phyloP scores from a whole-genome alignment of 1,140 invertebrate genomes.

The Drosophila kanapiae region DNA sequence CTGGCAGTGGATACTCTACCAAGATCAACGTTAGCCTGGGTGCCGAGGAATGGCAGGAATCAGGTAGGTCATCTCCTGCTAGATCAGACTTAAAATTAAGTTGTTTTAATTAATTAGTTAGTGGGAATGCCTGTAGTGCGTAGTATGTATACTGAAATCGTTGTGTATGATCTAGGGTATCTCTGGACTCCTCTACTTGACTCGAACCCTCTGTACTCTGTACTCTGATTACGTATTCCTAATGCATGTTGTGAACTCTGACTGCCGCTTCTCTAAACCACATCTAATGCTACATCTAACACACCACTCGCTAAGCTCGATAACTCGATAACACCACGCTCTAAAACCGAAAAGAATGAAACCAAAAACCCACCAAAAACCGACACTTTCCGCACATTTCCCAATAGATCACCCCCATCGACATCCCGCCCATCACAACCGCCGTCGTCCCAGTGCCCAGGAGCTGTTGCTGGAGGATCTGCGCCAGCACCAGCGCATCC shows the following conservation, averaged over 20 bases:
- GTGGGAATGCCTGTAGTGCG: conserved; percentile 62
- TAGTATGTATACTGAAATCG: conserved; percentile 38
- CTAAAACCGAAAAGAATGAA: conserved; percentile 43
- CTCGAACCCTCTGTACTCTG: conserved; percentile 50
- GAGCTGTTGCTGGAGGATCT: conserved; percentile 75
- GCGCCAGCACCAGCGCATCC: conserved; percentile 74
- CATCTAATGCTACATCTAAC: conserved; percentile 53
- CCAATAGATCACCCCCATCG: conserved; percentile 41
- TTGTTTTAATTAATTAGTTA: conserved; percentile 37
- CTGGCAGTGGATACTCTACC: conserved; percentile 86
- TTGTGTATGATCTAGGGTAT: conserved; percentile 47
- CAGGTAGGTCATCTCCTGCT: conserved; percentile 62
- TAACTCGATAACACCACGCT: conserved; percentile 32
- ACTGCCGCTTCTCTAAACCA: conserved; percentile 47
- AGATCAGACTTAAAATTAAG: background rate
- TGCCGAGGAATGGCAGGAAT: conserved; percentile 66
- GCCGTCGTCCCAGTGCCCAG: conserved; percentile 67
- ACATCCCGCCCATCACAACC: conserved; percentile 9
- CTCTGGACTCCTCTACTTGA: conserved; percentile 77
- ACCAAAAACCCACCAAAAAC: conserved; percentile 64
- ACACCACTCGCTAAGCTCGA: conserved; percentile 47
- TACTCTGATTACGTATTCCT: conserved; percentile 41
- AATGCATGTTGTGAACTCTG: conserved; percentile 67
- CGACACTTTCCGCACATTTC: conserved; percentile 80
- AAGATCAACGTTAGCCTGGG: conserved; percentile 86